Conservation (phyloP, 1,140 invertebrate species). For the Papilio dardanus region DNA sequence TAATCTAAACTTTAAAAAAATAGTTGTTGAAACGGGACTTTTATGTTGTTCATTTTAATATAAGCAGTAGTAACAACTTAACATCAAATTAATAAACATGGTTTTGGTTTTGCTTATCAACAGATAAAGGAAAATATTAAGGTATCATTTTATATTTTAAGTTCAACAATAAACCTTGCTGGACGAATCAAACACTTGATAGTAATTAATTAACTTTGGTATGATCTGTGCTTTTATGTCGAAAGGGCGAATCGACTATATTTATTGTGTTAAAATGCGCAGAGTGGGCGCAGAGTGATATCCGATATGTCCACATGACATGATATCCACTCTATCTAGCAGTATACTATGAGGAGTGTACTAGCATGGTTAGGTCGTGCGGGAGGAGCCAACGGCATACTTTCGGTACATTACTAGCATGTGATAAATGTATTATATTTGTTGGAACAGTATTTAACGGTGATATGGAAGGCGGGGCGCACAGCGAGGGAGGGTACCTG, state of each 20-base stretch:
- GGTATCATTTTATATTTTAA: slow-evolving; percentile 21
- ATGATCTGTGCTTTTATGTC: neutral
- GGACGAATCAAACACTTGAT: neutral
- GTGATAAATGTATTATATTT: slow-evolving; percentile 12
- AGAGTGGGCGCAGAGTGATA: no score
- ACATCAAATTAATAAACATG: slow-evolving; percentile 32
- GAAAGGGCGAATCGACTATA: neutral
- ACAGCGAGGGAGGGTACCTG: slow-evolving; percentile 69
- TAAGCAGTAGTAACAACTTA: neutral
- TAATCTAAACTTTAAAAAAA: neutral
- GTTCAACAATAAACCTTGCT: slow-evolving; percentile 7
- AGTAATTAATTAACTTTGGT: slow-evolving; percentile 17
- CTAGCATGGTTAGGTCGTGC: neutral
- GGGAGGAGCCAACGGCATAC: neutral
- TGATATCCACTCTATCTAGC: no score
- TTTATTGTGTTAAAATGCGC: neutral
- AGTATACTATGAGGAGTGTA: no score
- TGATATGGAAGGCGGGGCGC: slow-evolving; percentile 44
- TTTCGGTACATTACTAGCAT: neutral
- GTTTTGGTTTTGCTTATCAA: neutral
- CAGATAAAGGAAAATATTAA: neutral
- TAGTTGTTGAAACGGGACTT: neutral
- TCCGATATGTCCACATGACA: no score
- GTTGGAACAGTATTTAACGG: slow-evolving; percentile 49
- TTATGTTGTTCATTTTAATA: neutral